Evolutionary conservation across 2,797 vertebrate genomes (phyloP).

Genomic region (Trichosurus vulpecula): DNA sequence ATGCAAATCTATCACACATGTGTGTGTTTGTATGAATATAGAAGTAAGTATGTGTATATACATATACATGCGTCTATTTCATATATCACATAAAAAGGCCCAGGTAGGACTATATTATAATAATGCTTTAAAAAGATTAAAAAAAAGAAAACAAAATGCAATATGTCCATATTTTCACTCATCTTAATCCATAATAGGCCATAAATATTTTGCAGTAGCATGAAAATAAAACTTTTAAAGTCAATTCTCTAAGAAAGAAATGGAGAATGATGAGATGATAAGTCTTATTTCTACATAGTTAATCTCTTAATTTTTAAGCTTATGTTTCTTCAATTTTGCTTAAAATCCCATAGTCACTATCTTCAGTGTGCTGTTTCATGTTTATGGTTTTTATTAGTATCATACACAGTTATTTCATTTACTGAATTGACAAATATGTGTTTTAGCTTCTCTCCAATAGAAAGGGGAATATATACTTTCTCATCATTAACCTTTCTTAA

Average conservation of each 20-base stretch:
- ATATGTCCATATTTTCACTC: neutral
- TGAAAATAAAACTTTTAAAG: neutral
- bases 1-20: neutral
- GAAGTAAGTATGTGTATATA: too few species aligned
- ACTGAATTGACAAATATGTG: neutral
- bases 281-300: neutral
- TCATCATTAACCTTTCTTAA: neutral
- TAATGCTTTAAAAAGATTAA: neutral
- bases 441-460: neutral
- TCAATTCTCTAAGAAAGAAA: neutral
- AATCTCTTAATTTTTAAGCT: neutral
- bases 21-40: neutral
- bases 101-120: neutral
- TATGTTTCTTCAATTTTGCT: neutral
- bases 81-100: neutral
- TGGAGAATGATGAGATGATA: neutral
- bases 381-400: neutral
- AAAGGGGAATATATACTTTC: neutral
- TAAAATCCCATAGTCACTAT: neutral
- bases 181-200: neutral
- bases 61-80: neutral
- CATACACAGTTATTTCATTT: neutral
- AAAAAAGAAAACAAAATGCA: too few species aligned
- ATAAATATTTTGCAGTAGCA: neutral
- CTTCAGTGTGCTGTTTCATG: neutral